A percentile compares a stretch with the other conserved stretches of the same genome.
Evolutionary conservation across 2,888 invertebrate species (phyloP).

Genomic region (Ichneumon xanthorius): DNA sequence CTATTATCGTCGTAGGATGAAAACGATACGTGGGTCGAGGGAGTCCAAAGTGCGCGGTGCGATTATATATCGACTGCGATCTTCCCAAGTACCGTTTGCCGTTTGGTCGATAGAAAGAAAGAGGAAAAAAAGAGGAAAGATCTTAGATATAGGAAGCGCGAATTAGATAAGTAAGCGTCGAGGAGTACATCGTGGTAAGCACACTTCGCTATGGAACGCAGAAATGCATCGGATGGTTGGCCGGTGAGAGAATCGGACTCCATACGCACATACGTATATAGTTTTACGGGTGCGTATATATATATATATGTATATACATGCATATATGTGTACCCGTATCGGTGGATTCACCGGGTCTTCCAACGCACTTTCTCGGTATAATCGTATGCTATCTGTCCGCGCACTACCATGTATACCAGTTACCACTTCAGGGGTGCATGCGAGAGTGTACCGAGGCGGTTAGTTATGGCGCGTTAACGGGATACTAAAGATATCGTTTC

Average conservation of each 20-base stretch:
- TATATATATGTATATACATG: neutral
- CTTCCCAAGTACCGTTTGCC: slow-evolving; percentile 39
- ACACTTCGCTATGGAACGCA: neutral
- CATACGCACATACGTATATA: neutral
- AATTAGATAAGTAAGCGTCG: slow-evolving; percentile 52
- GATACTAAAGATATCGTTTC: slow-evolving; percentile 66
- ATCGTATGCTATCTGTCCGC: slow-evolving; percentile 42
- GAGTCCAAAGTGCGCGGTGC: slow-evolving; percentile 9
- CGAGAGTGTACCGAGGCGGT: slow-evolving; percentile 50
- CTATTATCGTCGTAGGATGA: slow-evolving; percentile 39
- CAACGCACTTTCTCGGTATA: slow-evolving; percentile 45
- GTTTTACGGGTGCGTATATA: neutral
- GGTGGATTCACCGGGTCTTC: slow-evolving; percentile 45
- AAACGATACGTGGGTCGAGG: slow-evolving; percentile 33
- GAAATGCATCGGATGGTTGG: neutral
- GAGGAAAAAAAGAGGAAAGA: neutral
- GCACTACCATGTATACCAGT: slow-evolving; percentile 6
- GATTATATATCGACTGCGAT: slow-evolving; percentile 19
- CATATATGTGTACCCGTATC: slow-evolving; percentile 15
- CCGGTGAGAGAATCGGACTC: neutral
- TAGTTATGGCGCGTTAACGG: slow-evolving; percentile 64
- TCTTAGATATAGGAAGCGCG: slow-evolving; percentile 30
- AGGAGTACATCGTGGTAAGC: neutral
- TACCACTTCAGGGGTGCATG: slow-evolving; percentile 26
- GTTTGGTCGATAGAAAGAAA: slow-evolving; percentile 29